A percentile compares a stretch with the other conserved stretches of the same genome.
These are phyloP conservation scores for Tenthredo scrophulariae DNA, from an alignment of 2,888 invertebrate species.

Conservation along the genomic window DNA sequence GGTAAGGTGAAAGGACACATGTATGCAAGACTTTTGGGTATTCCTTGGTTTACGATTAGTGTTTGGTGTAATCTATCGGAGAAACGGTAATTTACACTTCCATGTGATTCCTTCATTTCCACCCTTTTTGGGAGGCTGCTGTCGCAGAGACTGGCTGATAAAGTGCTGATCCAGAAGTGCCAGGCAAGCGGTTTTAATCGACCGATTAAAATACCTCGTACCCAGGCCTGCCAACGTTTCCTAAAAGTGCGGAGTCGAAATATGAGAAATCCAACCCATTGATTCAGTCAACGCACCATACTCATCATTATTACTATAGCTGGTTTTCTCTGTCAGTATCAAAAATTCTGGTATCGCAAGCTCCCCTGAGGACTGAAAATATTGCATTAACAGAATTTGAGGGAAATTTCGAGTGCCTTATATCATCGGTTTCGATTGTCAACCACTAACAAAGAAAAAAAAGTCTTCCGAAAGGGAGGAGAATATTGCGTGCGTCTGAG, in stretches of 20 bases:
- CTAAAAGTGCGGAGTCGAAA: not conserved
- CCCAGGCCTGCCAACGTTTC: not conserved
- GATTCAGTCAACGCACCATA: not conserved
- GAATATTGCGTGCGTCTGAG: not conserved
- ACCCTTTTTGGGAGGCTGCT: not conserved
- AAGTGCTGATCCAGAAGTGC: slow-evolving; percentile 15
- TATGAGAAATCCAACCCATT: not conserved
- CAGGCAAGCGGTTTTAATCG: not conserved
- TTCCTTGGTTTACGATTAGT: not conserved
- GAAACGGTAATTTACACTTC: not conserved
- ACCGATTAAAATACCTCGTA: not conserved
- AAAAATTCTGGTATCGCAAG: not conserved
- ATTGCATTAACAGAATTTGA: not conserved
- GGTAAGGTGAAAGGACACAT: not conserved
- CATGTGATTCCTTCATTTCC: not conserved
- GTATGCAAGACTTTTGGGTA: not conserved
- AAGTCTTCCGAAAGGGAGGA: not conserved
- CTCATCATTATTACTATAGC: not conserved
- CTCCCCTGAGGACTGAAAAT: not conserved
- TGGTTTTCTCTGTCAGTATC: not conserved
- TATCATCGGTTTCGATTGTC: not conserved
- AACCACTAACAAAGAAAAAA: not conserved
- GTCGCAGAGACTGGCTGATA: not conserved
- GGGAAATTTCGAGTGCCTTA: not conserved
- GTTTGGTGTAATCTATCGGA: not conserved